Evolutionary conservation across 2,797 vertebrate genomes (phyloP).

Genomic region (Ibycter americanus): DNA sequence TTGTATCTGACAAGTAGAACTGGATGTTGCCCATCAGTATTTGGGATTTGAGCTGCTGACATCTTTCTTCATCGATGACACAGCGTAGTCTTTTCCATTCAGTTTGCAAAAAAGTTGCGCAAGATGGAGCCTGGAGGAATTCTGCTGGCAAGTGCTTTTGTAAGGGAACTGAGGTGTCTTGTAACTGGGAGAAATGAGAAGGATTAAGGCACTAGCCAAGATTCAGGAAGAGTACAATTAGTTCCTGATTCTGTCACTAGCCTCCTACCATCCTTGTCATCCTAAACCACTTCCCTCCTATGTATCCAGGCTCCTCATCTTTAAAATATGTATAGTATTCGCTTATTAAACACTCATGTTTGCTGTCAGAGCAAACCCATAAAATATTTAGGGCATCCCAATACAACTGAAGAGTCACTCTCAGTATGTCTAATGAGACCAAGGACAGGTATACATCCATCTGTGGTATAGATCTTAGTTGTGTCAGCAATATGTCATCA

Average conservation of each 20-base stretch:
- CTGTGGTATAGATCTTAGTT: accelerated
- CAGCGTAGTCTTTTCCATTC: background rate
- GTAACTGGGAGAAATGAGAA: background rate
- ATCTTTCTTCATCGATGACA: background rate
- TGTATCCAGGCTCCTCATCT: background rate
- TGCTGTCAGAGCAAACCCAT: background rate
- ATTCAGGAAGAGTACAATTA: background rate
- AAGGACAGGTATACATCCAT: background rate
- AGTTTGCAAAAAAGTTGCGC: background rate
- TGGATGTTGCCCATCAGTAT: background rate
- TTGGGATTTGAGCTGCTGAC: background rate
- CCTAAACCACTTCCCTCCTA: background rate
- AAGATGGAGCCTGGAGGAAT: background rate
- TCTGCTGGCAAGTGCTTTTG: background rate
- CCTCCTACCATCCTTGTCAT: background rate
- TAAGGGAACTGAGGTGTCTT: background rate
- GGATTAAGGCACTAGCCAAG: background rate
- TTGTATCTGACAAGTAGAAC: background rate
- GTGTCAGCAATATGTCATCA: background rate
- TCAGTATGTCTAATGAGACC: background rate
- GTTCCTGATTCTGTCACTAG: background rate
- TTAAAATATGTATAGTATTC: background rate
- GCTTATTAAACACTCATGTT: background rate
- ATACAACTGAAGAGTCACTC: background rate
- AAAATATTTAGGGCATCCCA: background rate